Evolutionary conservation across 2,888 invertebrate species (phyloP).

Genomic region (Pogonocherus hispidulus): DNA sequence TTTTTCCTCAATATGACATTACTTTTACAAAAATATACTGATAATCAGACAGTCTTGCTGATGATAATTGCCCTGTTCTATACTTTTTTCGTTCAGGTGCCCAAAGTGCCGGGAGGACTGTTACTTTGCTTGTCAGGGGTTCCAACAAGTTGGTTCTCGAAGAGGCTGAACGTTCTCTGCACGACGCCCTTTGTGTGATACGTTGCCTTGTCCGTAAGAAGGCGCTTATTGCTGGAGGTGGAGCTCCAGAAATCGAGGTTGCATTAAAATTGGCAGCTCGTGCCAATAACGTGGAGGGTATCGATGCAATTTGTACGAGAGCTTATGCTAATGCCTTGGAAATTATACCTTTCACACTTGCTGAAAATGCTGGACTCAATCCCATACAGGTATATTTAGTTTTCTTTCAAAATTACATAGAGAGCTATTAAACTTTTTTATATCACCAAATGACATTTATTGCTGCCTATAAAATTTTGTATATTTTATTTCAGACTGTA

Average conservation of each 20-base stretch:
- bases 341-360: conserved; percentile 90
- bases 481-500: conserved; percentile 77
- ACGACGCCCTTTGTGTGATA: conserved; percentile 91
- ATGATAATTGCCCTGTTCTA: too few relatives aligned
- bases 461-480: too few relatives aligned
- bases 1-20: too few relatives aligned
- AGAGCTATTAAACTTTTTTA: conserved; percentile 6
- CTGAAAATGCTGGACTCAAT: conserved; percentile 83
- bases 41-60: too few relatives aligned
- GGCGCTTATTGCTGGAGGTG: conserved; percentile 95
- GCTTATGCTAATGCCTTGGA: conserved; percentile 97
- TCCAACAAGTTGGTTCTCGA: conserved; percentile 87
- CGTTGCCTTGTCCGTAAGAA: conserved; percentile 96
- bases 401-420: too few relatives aligned
- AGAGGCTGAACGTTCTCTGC: conserved; percentile 85
- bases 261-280: conserved; percentile 86
- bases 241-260: conserved; percentile 97
- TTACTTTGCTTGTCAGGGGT: conserved; percentile 92
- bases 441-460: too few relatives aligned
- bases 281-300: conserved; percentile 88
- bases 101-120: conserved; percentile 88
- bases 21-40: too few relatives aligned
- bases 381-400: conserved; percentile 65
- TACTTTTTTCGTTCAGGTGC: too few relatives aligned
- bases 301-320: conserved; percentile 95